Percentiles rank a stretch among this genome's conserved stretches.
Evolutionary conservation across 2,113 vertebrate genomes (phyloP).

Genomic region (Cheirogaleus medius): DNA sequence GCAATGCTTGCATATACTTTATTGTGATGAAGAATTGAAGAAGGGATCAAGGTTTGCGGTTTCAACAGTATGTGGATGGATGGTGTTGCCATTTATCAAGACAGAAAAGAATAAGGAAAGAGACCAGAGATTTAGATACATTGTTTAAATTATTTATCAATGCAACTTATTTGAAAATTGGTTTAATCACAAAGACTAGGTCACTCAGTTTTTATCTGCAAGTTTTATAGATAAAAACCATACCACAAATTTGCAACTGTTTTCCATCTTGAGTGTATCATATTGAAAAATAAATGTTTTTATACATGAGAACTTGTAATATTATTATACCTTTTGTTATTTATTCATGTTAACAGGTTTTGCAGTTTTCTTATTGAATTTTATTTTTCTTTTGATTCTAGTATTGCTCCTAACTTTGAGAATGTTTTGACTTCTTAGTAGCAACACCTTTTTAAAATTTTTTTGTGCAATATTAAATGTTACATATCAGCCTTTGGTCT

Average conservation of each 20-base stretch:
- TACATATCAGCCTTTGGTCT: background rate
- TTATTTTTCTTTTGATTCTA: background rate
- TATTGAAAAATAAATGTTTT: background rate
- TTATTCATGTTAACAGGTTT: background rate
- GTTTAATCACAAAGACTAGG: background rate
- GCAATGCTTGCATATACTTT: background rate
- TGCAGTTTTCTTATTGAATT: background rate
- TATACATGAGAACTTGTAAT: background rate
- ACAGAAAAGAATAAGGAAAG: background rate
- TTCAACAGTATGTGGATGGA: background rate
- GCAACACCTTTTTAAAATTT: background rate
- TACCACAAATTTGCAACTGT: background rate
- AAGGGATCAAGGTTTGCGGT: background rate
- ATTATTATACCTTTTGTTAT: background rate
- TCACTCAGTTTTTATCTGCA: background rate
- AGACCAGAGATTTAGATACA: background rate
- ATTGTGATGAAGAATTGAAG: background rate
- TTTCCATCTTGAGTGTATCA: background rate
- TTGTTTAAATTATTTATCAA: background rate
- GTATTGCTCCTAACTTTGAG: background rate
- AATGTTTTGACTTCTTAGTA: background rate
- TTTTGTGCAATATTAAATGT: background rate
- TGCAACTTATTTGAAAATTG: background rate
- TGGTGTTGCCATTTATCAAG: background rate
- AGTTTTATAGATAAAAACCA: background rate